These are phyloP conservation scores for Itoplectis maculator DNA, from an alignment of 2,888 invertebrate species.

Conservation along the genomic window DNA sequence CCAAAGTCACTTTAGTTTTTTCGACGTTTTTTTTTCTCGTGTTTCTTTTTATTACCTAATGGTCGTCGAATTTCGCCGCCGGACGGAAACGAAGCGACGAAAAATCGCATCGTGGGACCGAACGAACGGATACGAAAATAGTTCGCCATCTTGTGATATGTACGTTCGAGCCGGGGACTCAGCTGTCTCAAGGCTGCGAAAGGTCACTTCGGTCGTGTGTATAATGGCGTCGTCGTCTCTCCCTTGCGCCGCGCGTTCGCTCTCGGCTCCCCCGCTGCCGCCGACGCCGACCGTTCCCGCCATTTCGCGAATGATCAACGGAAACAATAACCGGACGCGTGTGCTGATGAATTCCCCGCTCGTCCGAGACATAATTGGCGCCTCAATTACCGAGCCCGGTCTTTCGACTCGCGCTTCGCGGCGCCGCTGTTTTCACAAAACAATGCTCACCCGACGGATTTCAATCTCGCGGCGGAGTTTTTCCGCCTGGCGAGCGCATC, in stretches of 20 bases:
- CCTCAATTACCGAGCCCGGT: slow-evolving; percentile 9
- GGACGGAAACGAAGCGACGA: background rate
- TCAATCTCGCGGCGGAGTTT: background rate
- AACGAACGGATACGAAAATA: background rate
- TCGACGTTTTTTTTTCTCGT: too few relatives aligned
- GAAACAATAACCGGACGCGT: slow-evolving; percentile 26
- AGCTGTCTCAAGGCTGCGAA: background rate
- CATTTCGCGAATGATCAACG: background rate
- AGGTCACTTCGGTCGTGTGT: slow-evolving; percentile 1
- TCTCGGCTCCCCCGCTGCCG: too few relatives aligned
- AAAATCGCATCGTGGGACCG: background rate
- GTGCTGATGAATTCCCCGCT: slow-evolving; percentile 14
- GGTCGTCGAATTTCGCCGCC: background rate
- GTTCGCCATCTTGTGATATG: background rate
- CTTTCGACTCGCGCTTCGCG: background rate
- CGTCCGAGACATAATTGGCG: slow-evolving; percentile 4
- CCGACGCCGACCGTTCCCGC: background rate
- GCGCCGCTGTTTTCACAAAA: background rate
- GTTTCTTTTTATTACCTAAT: too few relatives aligned
- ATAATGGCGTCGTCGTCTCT: background rate
- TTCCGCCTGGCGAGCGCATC: background rate
- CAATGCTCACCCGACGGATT: background rate
- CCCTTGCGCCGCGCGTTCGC: too few relatives aligned
- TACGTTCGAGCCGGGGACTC: background rate
- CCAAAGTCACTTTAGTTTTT: slow-evolving; percentile 8